Evolutionary conservation across 2,797 vertebrate species (phyloP).

Genomic region (Micrastur ruficollis): DNA sequence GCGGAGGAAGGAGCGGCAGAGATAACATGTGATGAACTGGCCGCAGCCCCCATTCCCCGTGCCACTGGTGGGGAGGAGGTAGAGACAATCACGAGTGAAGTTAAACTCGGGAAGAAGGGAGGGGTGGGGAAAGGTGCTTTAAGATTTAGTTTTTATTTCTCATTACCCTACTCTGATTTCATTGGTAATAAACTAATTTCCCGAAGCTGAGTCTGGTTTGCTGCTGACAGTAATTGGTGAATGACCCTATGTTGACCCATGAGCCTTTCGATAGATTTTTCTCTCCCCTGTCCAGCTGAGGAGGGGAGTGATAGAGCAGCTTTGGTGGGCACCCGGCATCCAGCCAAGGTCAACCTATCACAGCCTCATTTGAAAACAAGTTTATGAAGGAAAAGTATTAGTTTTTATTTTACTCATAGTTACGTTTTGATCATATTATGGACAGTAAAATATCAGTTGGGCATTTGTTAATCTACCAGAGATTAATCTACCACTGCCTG

Average conservation of each 20-base stretch:
- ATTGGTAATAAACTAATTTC: not conserved
- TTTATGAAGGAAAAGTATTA: not conserved
- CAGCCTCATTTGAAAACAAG: not conserved
- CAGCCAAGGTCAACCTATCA: not conserved
- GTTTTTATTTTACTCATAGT: not conserved
- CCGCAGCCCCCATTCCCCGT: not conserved
- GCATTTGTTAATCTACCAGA: not conserved
- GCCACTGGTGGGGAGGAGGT: not conserved
- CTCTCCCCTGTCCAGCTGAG: not conserved
- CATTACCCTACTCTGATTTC: not conserved
- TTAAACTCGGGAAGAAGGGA: not conserved
- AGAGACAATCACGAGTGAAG: not conserved
- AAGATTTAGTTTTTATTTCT: not conserved
- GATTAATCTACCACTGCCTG: not conserved
- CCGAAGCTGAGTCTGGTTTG: not conserved
- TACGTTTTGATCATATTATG: not conserved
- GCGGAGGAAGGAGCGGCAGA: not conserved
- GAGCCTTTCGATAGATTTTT: not conserved
- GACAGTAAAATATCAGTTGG: not conserved
- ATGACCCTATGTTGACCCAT: not conserved
- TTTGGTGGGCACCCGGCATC: not conserved
- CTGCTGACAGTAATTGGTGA: not conserved
- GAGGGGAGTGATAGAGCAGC: not conserved
- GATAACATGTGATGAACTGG: not conserved
- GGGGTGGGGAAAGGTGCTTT: not conserved